phyloP scores from a whole-genome alignment of 1,140 invertebrate species.

The Bombus cullumanus region DNA sequence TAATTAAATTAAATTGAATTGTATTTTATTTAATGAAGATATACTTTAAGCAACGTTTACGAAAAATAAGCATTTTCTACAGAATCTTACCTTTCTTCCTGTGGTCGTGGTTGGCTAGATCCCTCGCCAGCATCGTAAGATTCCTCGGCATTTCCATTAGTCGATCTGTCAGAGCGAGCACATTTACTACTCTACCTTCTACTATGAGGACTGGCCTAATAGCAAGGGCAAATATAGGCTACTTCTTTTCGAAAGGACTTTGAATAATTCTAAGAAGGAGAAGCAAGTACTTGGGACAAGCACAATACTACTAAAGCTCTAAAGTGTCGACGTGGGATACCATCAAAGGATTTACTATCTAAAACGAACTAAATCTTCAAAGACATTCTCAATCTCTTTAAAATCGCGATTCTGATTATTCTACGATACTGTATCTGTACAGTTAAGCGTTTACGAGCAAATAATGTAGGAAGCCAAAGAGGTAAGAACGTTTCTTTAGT shows the following conservation, averaged over 20 bases:
- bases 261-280: not conserved
- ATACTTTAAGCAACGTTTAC: not conserved
- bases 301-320: conserved; percentile 25
- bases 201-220: conserved; percentile 30
- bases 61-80: conserved; percentile 11
- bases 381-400: not conserved
- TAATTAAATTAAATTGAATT: not conserved
- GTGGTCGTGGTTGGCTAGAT: conserved; percentile 53
- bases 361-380: not conserved
- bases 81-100: conserved; percentile 69
- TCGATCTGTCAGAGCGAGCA: conserved; percentile 77
- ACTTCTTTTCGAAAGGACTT: not conserved
- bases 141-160: conserved; percentile 62
- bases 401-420: not conserved
- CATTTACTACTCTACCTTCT: conserved; percentile 75
- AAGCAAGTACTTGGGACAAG: conserved; percentile 17
- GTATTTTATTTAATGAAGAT: not conserved
- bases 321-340: not conserved
- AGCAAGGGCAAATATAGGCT: not conserved
- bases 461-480: conserved; percentile 13
- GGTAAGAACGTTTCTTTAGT: not conserved
- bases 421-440: not conserved
- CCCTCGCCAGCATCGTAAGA: conserved; percentile 68
- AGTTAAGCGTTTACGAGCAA: conserved; percentile 30
- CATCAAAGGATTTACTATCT: not conserved